phyloP scores from a whole-genome alignment of 2,797 vertebrate genomes.

The Lepus oiostolus region DNA sequence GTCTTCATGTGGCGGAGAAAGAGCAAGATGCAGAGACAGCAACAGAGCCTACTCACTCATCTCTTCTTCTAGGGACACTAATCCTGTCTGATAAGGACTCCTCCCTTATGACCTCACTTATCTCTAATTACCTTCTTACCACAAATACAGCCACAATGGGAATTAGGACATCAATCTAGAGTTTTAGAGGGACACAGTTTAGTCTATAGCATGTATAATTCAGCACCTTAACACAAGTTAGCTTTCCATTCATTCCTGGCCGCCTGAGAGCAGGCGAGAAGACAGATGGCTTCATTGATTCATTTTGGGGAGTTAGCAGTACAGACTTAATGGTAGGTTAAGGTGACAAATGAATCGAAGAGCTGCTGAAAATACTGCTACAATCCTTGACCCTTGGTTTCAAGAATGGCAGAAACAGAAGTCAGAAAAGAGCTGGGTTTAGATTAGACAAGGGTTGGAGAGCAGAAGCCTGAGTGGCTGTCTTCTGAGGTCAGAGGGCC shows the following conservation, averaged over 20 bases:
- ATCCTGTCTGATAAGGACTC: neutral
- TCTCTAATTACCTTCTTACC: neutral
- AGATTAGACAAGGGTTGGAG: neutral
- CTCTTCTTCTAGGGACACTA: neutral
- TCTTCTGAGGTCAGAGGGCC: neutral
- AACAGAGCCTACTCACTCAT: neutral
- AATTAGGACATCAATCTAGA: neutral
- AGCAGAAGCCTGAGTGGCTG: neutral
- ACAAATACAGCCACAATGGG: neutral
- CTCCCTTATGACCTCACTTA: neutral
- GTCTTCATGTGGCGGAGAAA: neutral
- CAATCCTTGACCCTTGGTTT: neutral
- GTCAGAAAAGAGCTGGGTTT: neutral
- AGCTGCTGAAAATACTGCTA: neutral
- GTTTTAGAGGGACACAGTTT: neutral
- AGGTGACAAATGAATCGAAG: neutral
- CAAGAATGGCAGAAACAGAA: neutral
- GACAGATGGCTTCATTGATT: neutral
- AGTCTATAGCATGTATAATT: neutral
- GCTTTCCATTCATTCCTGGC: neutral
- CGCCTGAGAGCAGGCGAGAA: neutral
- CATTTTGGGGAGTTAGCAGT: neutral
- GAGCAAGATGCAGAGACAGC: neutral
- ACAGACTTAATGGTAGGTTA: neutral
- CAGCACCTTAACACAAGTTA: neutral